phyloP scores from a whole-genome alignment of 2,888 invertebrate genomes.

The Augochlorella aurata region DNA sequence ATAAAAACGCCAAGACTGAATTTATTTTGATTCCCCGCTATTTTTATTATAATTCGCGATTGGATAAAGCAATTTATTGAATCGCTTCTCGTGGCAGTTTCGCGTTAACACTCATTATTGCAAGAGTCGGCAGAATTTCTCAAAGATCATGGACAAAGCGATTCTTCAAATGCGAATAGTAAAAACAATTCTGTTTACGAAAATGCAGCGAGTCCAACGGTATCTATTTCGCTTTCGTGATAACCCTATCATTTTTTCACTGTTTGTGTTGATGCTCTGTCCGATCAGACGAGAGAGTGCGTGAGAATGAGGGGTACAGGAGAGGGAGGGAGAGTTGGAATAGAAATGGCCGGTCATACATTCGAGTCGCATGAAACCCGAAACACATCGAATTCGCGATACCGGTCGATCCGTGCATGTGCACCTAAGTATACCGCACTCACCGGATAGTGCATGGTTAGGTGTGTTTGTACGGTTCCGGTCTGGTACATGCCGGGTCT shows the following conservation, averaged over 20 bases:
- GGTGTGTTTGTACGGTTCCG: slow-evolving; percentile 58
- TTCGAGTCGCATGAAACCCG: slow-evolving; percentile 47
- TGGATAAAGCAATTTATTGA: no score
- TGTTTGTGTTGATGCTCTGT: not conserved
- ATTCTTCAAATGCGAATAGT: not conserved
- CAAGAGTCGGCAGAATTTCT: no score
- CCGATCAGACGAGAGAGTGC: not conserved
- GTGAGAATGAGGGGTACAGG: no score
- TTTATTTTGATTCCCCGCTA: no score
- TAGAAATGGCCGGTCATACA: slow-evolving; percentile 2
- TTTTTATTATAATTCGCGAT: no score
- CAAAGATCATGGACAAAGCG: no score
- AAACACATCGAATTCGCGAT: slow-evolving; percentile 54
- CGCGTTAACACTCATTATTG: no score
- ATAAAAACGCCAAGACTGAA: no score
- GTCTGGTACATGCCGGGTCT: slow-evolving; percentile 62
- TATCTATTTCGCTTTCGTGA: not conserved
- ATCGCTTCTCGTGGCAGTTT: no score
- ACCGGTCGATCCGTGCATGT: slow-evolving; percentile 35
- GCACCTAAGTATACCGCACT: not conserved
- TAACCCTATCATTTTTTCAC: not conserved
- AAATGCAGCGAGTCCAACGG: not conserved
- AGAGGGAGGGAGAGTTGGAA: not conserved
- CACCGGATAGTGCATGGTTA: slow-evolving; percentile 1
- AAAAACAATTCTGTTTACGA: not conserved